Conservation (phyloP, 2,797 vertebrate genomes). For the Pogoniulus pusillus region DNA sequence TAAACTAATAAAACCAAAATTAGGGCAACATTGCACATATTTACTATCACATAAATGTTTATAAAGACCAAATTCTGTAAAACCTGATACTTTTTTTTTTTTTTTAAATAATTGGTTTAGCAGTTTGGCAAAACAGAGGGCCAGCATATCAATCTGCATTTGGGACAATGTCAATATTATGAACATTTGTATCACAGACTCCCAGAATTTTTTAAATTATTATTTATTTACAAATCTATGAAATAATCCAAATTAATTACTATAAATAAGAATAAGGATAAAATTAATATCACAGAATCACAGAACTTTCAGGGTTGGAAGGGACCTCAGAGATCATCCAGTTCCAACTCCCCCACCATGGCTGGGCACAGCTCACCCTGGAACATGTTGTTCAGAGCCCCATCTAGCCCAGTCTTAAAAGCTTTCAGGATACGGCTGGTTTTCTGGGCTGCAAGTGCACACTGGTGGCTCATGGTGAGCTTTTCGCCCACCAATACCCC, state of each 20-base stretch:
- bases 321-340: too few relatives aligned
- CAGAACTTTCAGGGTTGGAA: not conserved
- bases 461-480: too few relatives aligned
- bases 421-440: too few relatives aligned
- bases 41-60: not conserved
- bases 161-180: not conserved
- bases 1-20: not conserved
- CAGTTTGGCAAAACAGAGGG: not conserved
- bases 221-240: not conserved
- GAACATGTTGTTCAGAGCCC: too few relatives aligned
- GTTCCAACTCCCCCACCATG: too few relatives aligned
- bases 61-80: not conserved
- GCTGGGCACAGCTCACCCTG: too few relatives aligned
- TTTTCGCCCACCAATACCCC: too few relatives aligned
- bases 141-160: not conserved
- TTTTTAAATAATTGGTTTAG: not conserved
- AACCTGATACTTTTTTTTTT: not conserved
- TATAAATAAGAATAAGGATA: not conserved
- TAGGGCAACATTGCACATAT: rapidly evolving
- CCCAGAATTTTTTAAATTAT: not conserved
- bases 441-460: too few relatives aligned
- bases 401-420: too few relatives aligned
- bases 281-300: not conserved
- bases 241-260: not conserved
- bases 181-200: not conserved